Conservation (phyloP, 2,888 invertebrate genomes). For the Drosophila nr. perissopoda region DNA sequence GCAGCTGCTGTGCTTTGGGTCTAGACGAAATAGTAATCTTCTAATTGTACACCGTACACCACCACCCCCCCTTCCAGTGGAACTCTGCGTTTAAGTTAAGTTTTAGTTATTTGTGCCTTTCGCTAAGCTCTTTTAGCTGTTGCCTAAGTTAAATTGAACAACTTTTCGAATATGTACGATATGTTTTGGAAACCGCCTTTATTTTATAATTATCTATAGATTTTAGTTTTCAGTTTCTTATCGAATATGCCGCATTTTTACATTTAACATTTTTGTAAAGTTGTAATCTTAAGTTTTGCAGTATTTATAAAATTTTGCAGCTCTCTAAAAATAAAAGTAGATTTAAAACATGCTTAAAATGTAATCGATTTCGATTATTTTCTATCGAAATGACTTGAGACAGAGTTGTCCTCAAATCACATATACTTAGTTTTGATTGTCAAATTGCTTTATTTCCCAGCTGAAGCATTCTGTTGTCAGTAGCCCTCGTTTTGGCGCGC, state of each 20-base stretch:
- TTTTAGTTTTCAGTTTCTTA: constrained; percentile 31
- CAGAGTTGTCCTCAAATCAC: neutral
- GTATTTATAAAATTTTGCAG: constrained; percentile 64
- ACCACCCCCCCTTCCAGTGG: neutral
- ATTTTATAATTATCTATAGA: constrained; percentile 15
- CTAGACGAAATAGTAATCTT: constrained; percentile 38
- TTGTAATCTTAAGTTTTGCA: constrained; percentile 54
- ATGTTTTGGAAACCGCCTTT: constrained; percentile 24
- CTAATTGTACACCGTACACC: neutral
- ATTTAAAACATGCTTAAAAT: constrained; percentile 11
- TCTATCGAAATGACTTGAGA: neutral
- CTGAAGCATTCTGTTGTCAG: constrained; percentile 41
- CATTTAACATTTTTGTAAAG: constrained; percentile 56
- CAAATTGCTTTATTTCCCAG: constrained; percentile 1
- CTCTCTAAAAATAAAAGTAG: constrained; percentile 47
- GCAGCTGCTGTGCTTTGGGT: constrained; percentile 83
- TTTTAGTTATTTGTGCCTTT: constrained; percentile 53
- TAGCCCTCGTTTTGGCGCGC: constrained; percentile 56
- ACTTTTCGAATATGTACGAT: constrained; percentile 27
- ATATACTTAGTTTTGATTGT: constrained; percentile 14
- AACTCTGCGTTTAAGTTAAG: constrained; percentile 14
- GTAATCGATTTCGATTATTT: neutral
- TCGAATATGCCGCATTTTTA: constrained; percentile 60
- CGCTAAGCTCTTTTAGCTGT: constrained; percentile 40
- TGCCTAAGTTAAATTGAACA: constrained; percentile 32